Base-by-base conservation (phyloP, 92 coral and sea anemone genomes). In the Anthopleura xanthogrammica region DNA sequence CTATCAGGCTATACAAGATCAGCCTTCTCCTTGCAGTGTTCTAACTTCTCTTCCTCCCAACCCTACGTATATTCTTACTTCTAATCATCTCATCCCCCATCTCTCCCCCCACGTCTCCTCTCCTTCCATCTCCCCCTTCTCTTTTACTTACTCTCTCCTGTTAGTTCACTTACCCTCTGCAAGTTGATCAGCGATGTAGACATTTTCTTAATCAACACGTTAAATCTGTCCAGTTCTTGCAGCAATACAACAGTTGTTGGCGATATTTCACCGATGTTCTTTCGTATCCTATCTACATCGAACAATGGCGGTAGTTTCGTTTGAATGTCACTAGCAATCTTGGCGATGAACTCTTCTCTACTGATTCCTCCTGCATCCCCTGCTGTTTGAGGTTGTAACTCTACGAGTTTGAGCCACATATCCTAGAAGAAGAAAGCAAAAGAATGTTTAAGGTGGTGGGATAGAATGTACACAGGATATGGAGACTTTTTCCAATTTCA, bases 331-430 rank as follows among this genome's bases (percentile, higher is more conserved):
- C 95, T 97, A 1, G 99, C 99, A 3, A 97, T 97, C 91, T 97
- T 97, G 14, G 90, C 94, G 16, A 97, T 97, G 79, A 97, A 97
- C 83, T 97, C 99, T 80, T 97, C 99, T 10, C 99, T 85, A 81
- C 98, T 94, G 56, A 97, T 93, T 11, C 99, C 99, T 39, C 99
- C 99, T 42, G 98, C 87, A 68, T 97, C 99, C 24, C 99, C 99
- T 43, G 93, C 98, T 52, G 99, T 94, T 89, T 97, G 99, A 41
- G 99, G 99, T 90, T 97, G 99, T 73, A 97, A 85, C 70, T 97
- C 99, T 16, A 97, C 96, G 80, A 97, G 85, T 80, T 97, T 95
- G n/a, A 91, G 86, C 99, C 99, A 97, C 99, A 97, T 97, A 84
- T 97, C 99, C 83, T 84, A n/a, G 64, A 75, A 16, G 8, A 9